These are phyloP conservation scores for Xerus inauris DNA, from an alignment of 2,113 vertebrate genomes.

Conservation along the genomic window DNA sequence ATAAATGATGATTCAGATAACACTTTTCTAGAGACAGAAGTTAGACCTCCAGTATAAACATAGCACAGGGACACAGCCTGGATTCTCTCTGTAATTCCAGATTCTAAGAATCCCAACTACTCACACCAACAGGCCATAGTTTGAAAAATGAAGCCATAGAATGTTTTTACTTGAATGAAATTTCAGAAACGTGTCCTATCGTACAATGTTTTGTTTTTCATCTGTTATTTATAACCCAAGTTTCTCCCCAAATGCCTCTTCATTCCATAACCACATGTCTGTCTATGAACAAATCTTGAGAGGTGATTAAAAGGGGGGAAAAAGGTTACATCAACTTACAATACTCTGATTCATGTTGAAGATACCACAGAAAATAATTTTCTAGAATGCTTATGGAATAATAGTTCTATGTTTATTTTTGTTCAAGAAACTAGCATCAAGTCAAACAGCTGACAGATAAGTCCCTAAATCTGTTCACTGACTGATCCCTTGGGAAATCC, in stretches of 20 bases:
- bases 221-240: background rate
- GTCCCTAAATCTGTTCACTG: background rate
- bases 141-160: background rate
- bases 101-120: background rate
- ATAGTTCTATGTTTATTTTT: background rate
- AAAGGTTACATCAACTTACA: background rate
- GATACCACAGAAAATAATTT: background rate
- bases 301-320: background rate
- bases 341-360: background rate
- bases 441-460: background rate
- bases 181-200: background rate
- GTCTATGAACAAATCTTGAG: background rate
- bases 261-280: background rate
- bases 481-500: background rate
- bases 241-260: background rate
- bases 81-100: background rate
- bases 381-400: background rate
- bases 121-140: background rate
- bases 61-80: background rate
- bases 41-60: background rate
- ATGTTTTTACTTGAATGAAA: background rate
- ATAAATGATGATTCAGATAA: background rate
- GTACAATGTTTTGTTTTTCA: background rate
- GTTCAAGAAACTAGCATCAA: background rate
- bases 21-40: background rate